Base-by-base conservation (phyloP, 2,888 invertebrate species). In the Cheilosia variabilis region DNA sequence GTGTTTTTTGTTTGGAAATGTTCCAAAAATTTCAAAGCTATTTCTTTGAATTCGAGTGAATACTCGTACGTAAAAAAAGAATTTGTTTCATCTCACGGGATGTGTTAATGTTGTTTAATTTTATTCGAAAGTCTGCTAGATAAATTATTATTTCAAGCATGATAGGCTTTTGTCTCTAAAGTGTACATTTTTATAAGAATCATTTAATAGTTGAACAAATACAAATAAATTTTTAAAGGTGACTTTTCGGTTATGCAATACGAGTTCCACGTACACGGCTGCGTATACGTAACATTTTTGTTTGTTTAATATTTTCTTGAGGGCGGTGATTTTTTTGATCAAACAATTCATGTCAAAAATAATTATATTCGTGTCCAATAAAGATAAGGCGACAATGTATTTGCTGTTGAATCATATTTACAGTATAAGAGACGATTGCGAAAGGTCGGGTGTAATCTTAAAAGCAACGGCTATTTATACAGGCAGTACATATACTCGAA, bases 1-100 rank as follows among this genome's bases (percentile, higher is more conserved):
- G 4, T 13, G 10, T 4, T 37, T 24, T 24, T 15, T 19, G 13
- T 52, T 52, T 52, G 52, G 52, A 52, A 24, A 13, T 24, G 47
- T 60, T 72, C 60, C 60, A 27, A 24, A 50, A 50, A 47, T 37
- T 27, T 24, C 9, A 24, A 22, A 52, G 52, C 10, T 52, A 15
- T 27, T 52, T 22, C 15, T 24, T 22, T 27, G 2, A 15, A 24
- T 15, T 52, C 9, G 24, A 13, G 1, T 52, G 6, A 4, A 17
- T 47, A 17, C 22, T n/a, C 45, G 15, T 17, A 10, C 19, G 7
- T 19, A 10, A 19, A 27, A 1, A 27, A 6, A 6, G 27, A 19
- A 22, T 19, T 19, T 52, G 19, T 22, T 22, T 52, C 15, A 27
- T 24, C 13, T 24, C 22, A 24, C 52, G 24, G 13, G 4, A 52